Evolutionary conservation across 2,797 vertebrate genomes (phyloP).

Genomic region (Smutsia gigantea): DNA sequence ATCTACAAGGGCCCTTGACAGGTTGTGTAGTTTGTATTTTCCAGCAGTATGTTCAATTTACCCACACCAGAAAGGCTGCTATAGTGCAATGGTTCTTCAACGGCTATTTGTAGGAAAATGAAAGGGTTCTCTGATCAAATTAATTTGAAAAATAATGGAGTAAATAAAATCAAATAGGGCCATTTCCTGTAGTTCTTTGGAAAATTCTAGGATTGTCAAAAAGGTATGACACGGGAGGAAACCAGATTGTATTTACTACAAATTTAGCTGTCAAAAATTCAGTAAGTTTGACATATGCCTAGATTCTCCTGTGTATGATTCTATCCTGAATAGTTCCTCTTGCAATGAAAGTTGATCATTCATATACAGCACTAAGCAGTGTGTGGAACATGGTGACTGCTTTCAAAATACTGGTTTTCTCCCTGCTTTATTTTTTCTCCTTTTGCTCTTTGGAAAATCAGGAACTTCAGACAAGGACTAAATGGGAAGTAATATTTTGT

Average conservation of each 20-base stretch:
- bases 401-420: neutral
- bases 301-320: too few species aligned
- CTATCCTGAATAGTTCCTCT: accelerated
- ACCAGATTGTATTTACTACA: neutral
- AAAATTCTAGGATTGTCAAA: neutral
- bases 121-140: neutral
- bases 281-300: accelerated
- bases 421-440: neutral
- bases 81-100: neutral
- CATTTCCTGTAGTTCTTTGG: neutral
- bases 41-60: neutral
- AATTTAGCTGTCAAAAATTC: neutral
- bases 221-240: neutral
- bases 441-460: neutral
- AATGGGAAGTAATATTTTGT: conserved; percentile 16
- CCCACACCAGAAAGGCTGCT: neutral
- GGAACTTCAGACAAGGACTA: neutral
- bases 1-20: neutral
- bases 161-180: neutral
- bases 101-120: neutral
- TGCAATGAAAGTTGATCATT: neutral
- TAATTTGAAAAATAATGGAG: conserved; percentile 1
- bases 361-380: neutral
- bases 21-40: neutral
- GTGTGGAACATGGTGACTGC: neutral